Percentiles rank a stretch among this genome's conserved stretches.
phyloP scores from a whole-genome alignment of 1,140 invertebrate genomes.

The Chrysomallon squamiferum region DNA sequence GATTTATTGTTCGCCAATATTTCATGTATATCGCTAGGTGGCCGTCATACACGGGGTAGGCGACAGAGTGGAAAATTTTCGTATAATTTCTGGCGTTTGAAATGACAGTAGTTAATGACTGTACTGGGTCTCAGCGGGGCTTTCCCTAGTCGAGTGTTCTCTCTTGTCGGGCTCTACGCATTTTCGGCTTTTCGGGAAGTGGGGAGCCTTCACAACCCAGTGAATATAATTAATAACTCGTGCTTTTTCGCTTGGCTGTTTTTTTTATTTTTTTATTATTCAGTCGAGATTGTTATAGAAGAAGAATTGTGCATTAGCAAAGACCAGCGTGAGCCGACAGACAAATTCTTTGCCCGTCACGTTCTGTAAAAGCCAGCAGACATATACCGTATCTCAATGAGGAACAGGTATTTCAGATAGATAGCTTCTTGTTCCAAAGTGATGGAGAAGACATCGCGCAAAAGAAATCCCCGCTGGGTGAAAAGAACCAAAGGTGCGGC shows the following conservation, averaged over 20 bases:
- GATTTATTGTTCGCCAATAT: slow-evolving; percentile 2
- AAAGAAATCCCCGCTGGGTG: no score
- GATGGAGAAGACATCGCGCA: no score
- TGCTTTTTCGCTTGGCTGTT: slow-evolving; percentile 8
- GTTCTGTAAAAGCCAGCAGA: no score
- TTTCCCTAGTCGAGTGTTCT: not conserved
- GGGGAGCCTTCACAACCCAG: not conserved
- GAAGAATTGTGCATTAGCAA: slow-evolving; percentile 1
- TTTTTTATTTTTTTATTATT: no score
- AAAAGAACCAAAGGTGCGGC: no score
- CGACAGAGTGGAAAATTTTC: slow-evolving; percentile 8
- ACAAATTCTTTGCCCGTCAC: no score
- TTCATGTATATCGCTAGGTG: slow-evolving; percentile 6
- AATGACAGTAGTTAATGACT: slow-evolving; percentile 1
- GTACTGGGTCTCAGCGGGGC: not conserved
- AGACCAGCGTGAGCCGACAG: not conserved
- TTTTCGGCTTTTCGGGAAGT: not conserved
- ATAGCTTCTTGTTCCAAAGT: no score
- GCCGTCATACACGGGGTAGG: not conserved
- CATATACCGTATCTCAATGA: no score
- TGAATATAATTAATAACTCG: slow-evolving; percentile 11
- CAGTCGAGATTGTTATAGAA: not conserved
- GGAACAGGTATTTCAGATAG: no score
- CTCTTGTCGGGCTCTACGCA: not conserved
- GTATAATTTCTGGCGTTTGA: slow-evolving; percentile 5